Evolutionary conservation across 2,888 invertebrate species (phyloP).

Genomic region (Troides oblongomaculatus): DNA sequence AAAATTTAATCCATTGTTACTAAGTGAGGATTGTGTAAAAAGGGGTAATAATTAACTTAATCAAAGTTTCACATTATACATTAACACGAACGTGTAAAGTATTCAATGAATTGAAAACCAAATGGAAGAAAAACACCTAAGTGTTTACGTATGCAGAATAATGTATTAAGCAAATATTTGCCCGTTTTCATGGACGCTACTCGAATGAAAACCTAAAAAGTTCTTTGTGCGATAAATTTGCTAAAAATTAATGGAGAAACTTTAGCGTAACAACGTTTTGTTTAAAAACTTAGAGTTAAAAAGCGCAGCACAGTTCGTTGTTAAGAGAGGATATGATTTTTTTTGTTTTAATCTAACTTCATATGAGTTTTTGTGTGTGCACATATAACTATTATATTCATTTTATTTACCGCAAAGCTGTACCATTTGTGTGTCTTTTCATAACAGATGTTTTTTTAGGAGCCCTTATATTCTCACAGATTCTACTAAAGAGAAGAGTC

Average conservation of each 20-base stretch:
- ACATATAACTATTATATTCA: background rate
- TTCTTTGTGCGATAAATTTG: constrained; percentile 12
- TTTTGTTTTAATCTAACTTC: constrained; percentile 32
- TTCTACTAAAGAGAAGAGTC: too few species aligned
- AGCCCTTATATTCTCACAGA: too few species aligned
- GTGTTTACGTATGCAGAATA: constrained; percentile 15
- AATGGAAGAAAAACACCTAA: constrained; percentile 18
- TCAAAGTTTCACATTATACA: background rate
- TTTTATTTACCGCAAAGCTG: background rate
- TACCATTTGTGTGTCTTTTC: too few species aligned
- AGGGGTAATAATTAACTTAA: background rate
- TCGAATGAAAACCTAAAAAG: constrained; percentile 19
- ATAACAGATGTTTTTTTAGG: too few species aligned
- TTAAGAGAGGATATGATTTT: background rate
- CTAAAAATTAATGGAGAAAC: constrained; percentile 8
- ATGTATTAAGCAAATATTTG: constrained; percentile 25
- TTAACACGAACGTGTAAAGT: background rate
- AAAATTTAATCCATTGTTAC: too few species aligned
- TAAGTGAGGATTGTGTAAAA: background rate
- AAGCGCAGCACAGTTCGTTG: background rate
- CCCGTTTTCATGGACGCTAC: constrained; percentile 15
- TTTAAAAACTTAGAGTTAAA: background rate
- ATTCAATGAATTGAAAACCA: constrained; percentile 13
- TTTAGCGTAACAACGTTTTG: constrained; percentile 6
- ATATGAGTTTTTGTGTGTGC: too few species aligned